Percentiles rank a stretch among this genome's conserved stretches.
These are phyloP conservation scores for Tragelaphus imberbis DNA, from an alignment of 2,113 vertebrate species.

Conservation along the genomic window DNA sequence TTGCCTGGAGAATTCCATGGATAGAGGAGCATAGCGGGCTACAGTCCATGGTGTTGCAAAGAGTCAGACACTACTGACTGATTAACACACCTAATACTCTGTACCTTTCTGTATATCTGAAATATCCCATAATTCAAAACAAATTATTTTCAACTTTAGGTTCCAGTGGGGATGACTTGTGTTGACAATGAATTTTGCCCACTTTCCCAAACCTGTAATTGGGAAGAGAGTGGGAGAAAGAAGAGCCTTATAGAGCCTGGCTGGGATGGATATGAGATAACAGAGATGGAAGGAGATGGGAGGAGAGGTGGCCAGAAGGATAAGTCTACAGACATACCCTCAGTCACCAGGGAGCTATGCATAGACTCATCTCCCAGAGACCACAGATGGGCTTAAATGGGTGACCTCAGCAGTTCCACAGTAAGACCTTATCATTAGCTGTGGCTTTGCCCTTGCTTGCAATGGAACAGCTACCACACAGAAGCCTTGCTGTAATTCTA, in stretches of 20 bases:
- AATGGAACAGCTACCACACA: not conserved
- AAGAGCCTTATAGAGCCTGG: not conserved
- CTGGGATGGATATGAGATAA: not conserved
- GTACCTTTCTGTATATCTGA: not conserved
- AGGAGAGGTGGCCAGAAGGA: not conserved
- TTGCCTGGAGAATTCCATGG: not conserved
- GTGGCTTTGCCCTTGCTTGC: not conserved
- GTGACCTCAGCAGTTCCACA: constrained; percentile 41
- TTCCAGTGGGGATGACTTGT: not conserved
- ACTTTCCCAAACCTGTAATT: not conserved
- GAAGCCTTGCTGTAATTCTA: constrained; percentile 7
- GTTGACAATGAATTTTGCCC: not conserved
- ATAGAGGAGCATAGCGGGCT: not conserved
- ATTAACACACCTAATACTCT: not conserved
- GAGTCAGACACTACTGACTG: not conserved
- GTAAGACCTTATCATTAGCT: constrained; percentile 31
- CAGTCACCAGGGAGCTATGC: not conserved
- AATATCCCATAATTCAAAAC: not conserved
- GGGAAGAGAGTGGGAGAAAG: not conserved
- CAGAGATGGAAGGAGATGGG: not conserved
- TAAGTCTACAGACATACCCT: not conserved
- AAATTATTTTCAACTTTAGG: not conserved
- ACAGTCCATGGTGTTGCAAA: not conserved
- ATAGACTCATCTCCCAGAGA: not conserved
- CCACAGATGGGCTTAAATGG: not conserved